Base-by-base conservation (phyloP, 92 coral and sea anemone genomes). In the Palythoa heliodiscus region DNA sequence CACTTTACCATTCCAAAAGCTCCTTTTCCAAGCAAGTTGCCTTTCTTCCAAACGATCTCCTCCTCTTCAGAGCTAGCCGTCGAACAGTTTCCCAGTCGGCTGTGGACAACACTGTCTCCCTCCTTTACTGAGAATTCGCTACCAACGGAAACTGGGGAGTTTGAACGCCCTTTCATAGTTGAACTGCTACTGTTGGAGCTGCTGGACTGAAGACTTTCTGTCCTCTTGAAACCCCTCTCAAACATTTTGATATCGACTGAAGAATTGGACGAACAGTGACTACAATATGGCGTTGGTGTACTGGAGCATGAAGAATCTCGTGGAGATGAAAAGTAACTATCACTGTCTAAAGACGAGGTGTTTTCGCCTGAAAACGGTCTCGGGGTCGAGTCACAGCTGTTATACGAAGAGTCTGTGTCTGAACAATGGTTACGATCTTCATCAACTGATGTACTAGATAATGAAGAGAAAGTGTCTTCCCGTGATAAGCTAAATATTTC, bases 1-100 rank as follows among this genome's bases (percentile, higher is more conserved):
- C 13, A 12, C 72, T 92, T 91, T 53, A 97, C 99, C 89, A 89
- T 94, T 87, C 99, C 99, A 91, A 97, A 97, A 7, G 98, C 99
- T 53, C 99, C 99, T 72, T 86, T 94, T 23, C 99, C 99, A 19
- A 97, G 86, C 88, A 94, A 76, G 83, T 90, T 97, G 39, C 99
- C 99, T 70, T 93, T 97, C 89, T 92, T 94, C 99, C 99, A 97
- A 52, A 90, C 84, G 58, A 97, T 95, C 71, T 94, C 99, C 82
- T 90, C 99, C 55, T 94, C 99, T 75, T 90, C 92, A 60, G 94
- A 92, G 53, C 82, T 83, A 53, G 86, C 82, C 14, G 94, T 88
- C 52, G 93, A 89, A 70, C 87, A 89, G 61, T 92, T 93, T 82
- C 97, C 89, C 47, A 94, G 83, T 70, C 94, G 92, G 77, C 98